phyloP scores from a whole-genome alignment of 2,888 invertebrate species.

The Vandiemenella viatica region DNA sequence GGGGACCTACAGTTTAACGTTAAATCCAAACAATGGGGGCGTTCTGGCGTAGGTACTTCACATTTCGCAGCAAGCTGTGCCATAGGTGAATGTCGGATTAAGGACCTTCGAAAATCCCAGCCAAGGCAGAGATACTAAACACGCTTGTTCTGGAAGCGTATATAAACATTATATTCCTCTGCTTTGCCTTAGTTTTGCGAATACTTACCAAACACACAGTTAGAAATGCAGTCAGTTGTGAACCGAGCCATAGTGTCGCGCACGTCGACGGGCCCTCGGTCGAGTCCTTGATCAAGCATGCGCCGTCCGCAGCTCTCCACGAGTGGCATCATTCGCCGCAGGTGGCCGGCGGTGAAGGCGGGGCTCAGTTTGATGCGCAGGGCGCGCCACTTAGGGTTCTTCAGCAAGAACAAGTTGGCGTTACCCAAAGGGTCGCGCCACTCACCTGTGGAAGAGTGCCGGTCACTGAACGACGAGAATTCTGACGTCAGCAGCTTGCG shows the following conservation, averaged over 20 bases:
- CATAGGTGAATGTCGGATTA: no score
- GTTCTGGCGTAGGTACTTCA: no score
- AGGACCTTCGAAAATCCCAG: no score
- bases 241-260: conserved; percentile 15
- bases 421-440: neutral
- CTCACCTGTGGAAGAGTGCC: neutral
- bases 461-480: neutral
- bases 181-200: neutral
- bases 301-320: neutral
- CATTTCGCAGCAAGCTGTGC: no score
- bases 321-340: neutral
- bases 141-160: no score
- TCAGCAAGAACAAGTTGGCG: neutral
- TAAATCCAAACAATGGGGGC: no score
- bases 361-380: neutral
- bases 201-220: conserved; percentile 11
- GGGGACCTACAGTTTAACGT: no score
- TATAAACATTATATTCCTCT: no score
- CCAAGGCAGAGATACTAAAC: no score
- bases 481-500: neutral
- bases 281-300: neutral
- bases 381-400: neutral
- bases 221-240: conserved; percentile 16
- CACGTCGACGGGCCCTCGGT: conserved; percentile 6
- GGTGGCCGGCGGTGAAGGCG: neutral